These are phyloP conservation scores for Decapterus maruadsi DNA, from an alignment of 2,797 vertebrate species.

Conservation along the genomic window DNA sequence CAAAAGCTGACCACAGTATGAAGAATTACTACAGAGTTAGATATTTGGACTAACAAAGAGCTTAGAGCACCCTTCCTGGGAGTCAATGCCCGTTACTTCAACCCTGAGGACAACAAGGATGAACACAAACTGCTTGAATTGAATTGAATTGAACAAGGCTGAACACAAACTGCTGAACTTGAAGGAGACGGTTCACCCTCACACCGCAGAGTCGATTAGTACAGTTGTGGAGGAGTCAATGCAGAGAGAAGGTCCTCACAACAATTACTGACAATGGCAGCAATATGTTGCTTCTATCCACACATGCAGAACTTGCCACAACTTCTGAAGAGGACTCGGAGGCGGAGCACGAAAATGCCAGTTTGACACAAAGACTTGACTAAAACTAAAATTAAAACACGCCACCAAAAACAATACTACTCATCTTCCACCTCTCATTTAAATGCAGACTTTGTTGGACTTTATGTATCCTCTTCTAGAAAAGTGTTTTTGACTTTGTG, in stretches of 20 bases:
- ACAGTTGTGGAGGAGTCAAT: constrained; percentile 8
- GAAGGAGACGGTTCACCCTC: constrained; percentile 9
- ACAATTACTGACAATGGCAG: too few relatives aligned
- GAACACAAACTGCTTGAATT: constrained; percentile 15
- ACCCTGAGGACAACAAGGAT: background rate
- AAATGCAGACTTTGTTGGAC: background rate
- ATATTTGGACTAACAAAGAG: background rate
- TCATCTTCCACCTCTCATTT: background rate
- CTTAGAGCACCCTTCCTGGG: constrained; percentile 1
- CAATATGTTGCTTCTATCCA: too few relatives aligned
- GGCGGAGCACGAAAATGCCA: too few relatives aligned
- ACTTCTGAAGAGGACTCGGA: too few relatives aligned
- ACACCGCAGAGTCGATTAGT: background rate
- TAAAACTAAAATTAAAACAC: too few relatives aligned
- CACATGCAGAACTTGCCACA: too few relatives aligned
- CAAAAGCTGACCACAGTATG: background rate
- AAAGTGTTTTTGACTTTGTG: background rate
- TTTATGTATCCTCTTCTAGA: background rate
- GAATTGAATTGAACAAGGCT: too few relatives aligned
- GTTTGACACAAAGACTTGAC: too few relatives aligned
- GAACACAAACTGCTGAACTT: constrained; percentile 12
- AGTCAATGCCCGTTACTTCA: constrained; percentile 6
- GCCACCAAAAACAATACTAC: too few relatives aligned
- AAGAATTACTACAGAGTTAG: background rate
- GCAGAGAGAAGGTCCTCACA: background rate